Evolutionary conservation across 2,888 invertebrate genomes (phyloP).

Genomic region (Coronaproctus castanopsis): DNA sequence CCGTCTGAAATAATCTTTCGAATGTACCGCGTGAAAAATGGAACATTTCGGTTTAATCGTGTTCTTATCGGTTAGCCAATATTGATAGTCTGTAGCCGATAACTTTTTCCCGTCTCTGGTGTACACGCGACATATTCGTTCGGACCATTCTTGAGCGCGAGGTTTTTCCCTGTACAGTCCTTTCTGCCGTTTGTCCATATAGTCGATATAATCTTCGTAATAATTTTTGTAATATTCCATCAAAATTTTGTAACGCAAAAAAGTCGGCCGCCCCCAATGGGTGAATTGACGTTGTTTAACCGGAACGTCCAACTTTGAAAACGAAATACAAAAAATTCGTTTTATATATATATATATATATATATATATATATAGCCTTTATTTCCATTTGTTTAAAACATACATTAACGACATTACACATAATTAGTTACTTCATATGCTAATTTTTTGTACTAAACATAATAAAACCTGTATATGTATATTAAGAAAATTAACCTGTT

Average conservation of each 20-base stretch:
- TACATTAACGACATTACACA: too few species aligned
- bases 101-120: slow-evolving; percentile 18
- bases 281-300: slow-evolving; percentile 37
- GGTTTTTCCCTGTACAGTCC: slow-evolving; percentile 48
- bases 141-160: slow-evolving; percentile 66
- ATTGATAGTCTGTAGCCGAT: slow-evolving; percentile 13
- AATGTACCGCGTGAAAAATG: slow-evolving; percentile 52
- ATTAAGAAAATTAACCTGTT: too few species aligned
- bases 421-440: too few species aligned
- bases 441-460: too few species aligned
- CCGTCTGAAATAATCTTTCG: slow-evolving; percentile 50
- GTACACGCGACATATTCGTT: slow-evolving; percentile 55
- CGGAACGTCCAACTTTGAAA: slow-evolving; percentile 13
- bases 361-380: too few species aligned
- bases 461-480: too few species aligned
- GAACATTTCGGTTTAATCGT: slow-evolving; percentile 39
- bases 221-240: slow-evolving; percentile 68
- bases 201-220: slow-evolving; percentile 67
- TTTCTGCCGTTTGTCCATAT: slow-evolving; percentile 51
- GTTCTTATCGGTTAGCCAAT: slow-evolving; percentile 27
- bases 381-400: neutral
- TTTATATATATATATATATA: too few species aligned
- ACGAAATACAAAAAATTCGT: neutral
- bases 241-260: slow-evolving; percentile 60
- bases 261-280: slow-evolving; percentile 70